Conservation (phyloP, 2,888 invertebrate species). For the Globia sparganii region DNA sequence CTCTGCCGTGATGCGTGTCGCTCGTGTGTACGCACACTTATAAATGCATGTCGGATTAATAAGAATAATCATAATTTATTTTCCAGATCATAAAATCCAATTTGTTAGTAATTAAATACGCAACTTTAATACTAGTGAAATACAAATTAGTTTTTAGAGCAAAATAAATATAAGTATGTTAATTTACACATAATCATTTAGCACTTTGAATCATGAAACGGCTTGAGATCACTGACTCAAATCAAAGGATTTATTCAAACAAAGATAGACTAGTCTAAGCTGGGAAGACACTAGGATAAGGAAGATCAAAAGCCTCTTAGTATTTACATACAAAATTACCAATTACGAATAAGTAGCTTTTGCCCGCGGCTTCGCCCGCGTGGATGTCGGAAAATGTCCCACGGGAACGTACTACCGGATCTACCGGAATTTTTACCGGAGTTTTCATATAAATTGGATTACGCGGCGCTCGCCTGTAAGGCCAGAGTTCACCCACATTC, state of each 20-base stretch:
- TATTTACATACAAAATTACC: constrained; percentile 19
- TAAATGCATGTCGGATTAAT: constrained; percentile 23
- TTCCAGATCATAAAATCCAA: background rate
- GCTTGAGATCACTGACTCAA: background rate
- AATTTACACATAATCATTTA: background rate
- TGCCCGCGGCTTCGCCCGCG: background rate
- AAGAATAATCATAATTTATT: background rate
- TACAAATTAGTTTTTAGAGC: background rate
- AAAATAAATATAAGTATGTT: background rate
- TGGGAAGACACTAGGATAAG: constrained; percentile 44
- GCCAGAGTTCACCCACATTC: too few species aligned
- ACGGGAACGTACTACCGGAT: background rate
- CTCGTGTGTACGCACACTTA: background rate
- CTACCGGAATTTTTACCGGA: background rate
- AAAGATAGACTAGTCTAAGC: background rate
- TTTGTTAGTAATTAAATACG: background rate
- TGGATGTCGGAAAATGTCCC: background rate
- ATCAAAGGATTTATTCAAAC: background rate
- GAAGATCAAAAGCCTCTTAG: constrained; percentile 26
- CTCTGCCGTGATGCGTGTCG: background rate
- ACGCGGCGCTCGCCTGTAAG: too few species aligned
- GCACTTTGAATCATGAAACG: background rate
- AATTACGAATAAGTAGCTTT: constrained; percentile 15
- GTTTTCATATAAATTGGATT: too few species aligned
- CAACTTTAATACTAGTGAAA: background rate